Base-by-base conservation (phyloP, 2,113 vertebrate genomes). In the Oriolus oriolus region DNA sequence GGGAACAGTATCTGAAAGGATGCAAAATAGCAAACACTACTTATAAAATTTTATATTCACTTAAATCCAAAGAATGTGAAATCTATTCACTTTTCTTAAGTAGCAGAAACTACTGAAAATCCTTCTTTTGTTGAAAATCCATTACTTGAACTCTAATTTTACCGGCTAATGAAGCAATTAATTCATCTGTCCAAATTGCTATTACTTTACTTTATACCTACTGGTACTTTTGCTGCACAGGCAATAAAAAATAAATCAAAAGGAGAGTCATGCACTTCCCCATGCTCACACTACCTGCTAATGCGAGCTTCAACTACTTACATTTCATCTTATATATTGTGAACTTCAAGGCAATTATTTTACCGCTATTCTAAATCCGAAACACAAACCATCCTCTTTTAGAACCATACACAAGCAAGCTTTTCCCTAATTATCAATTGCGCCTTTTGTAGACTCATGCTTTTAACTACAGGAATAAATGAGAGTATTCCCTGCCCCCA, bases 291-390 rank as follows among this genome's bases (percentile, higher is more conserved):
- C 70, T 75, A 37, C 45, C 73, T 77, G 69, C 39, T 91, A 60
- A 87, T 2, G 5, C 1, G 70, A 74, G 81, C 44, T 94, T 91
- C 75, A 61, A 35, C 76, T 79, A 93, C 18, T 44, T 85, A 22
- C 20, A 84, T 69, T 77, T 84, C n/a, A 84, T 77, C 79, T 93
- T 66, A 84, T 77, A 87, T 84, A 95, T 4, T 61, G 52, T 85
- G 24, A 93, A 84, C n/a, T 85, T 93, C 89, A 95, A 95, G 84
- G 95, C 21, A 95, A 96, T 81, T 90, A 96, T 82, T 54, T 82
- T 66, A 96, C 60, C 90, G 28, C 52, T 95, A 95, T 89, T 94
- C 91, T 95, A 97, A 84, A 69, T 41, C 39, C 61, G 76, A 89
- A 95, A 86, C 68, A 90, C 47, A 93, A 93, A 93, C 33, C 47